Conservation (phyloP, 2,113 vertebrate species). For the Pteronura brasiliensis region DNA sequence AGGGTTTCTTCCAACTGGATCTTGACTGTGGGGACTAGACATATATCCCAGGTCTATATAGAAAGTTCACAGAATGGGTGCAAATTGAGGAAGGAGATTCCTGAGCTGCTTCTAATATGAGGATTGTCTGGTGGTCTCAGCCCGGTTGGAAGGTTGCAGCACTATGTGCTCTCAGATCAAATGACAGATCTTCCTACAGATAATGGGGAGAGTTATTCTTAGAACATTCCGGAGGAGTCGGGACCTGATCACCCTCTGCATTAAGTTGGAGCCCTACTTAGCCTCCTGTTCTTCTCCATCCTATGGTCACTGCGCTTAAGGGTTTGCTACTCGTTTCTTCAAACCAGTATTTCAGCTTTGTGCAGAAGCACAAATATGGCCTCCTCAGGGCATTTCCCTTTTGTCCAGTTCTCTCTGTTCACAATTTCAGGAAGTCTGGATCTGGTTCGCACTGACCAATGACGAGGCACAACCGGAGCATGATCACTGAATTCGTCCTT, state of each 20-base stretch:
- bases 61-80: neutral
- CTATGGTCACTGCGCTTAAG: neutral
- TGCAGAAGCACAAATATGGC: neutral
- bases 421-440: neutral
- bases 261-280: neutral
- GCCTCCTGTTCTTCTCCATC: neutral
- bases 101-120: neutral
- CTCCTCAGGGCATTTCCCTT: neutral
- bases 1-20: neutral
- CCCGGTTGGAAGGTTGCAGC: neutral
- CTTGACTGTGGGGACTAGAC: neutral
- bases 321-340: neutral
- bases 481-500: constrained; percentile 32
- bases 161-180: neutral
- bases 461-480: constrained; percentile 35
- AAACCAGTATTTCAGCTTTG: neutral
- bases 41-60: neutral
- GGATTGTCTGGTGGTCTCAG: neutral
- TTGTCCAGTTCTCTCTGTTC: neutral
- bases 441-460: neutral
- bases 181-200: neutral
- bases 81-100: neutral
- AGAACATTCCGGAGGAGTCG: neutral
- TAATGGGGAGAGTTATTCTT: neutral
- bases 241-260: neutral